These are phyloP conservation scores for Megalopta genalis DNA, from an alignment of 1,140 invertebrate species.

Conservation along the genomic window DNA sequence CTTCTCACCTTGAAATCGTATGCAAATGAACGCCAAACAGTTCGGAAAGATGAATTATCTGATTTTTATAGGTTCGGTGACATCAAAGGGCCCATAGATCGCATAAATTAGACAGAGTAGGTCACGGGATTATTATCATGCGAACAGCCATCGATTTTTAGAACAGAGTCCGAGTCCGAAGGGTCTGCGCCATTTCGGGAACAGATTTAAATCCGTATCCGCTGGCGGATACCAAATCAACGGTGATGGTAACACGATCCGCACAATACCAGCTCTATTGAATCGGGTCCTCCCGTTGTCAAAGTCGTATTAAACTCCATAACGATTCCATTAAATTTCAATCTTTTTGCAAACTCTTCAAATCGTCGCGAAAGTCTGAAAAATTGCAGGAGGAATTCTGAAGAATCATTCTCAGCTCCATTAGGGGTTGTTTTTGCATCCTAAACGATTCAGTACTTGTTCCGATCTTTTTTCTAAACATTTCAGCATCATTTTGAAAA, in stretches of 20 bases:
- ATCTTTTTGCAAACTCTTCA: too few relatives aligned
- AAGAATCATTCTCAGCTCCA: too few relatives aligned
- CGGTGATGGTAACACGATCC: neutral
- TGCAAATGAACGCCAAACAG: neutral
- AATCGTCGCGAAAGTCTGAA: too few relatives aligned
- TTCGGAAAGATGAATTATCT: neutral
- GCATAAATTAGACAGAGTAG: neutral
- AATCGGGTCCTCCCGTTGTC: neutral
- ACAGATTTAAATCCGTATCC: slow-evolving; percentile 33
- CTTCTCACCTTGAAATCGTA: neutral
- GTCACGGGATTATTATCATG: slow-evolving; percentile 5
- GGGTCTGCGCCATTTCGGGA: neutral
- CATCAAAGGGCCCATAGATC: slow-evolving; percentile 3
- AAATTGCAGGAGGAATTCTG: too few relatives aligned
- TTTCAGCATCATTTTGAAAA: too few relatives aligned
- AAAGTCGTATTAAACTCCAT: too few relatives aligned
- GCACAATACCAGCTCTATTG: neutral
- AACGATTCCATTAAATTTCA: too few relatives aligned
- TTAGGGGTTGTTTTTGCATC: too few relatives aligned
- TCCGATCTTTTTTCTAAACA: too few relatives aligned
- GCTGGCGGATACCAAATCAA: neutral
- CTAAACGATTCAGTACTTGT: too few relatives aligned
- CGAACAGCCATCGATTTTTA: neutral
- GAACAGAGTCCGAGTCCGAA: neutral
- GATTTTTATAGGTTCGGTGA: slow-evolving; percentile 6